Evolutionary conservation across 2,113 vertebrate species (phyloP).

Genomic region (Vireo altiloquus): DNA sequence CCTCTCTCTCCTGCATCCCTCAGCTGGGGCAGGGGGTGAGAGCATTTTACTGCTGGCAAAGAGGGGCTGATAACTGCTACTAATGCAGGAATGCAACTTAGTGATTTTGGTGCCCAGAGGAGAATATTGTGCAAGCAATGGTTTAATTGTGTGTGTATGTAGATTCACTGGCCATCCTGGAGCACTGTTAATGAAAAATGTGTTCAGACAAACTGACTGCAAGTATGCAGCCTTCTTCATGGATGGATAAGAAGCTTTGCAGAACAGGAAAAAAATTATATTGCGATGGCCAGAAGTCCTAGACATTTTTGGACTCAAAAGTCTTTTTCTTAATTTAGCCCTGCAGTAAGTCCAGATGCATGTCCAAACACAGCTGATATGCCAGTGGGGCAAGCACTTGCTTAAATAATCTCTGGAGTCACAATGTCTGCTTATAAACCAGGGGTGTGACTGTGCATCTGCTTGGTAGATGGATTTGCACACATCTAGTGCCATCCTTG

Average conservation of each 20-base stretch:
- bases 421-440: background rate
- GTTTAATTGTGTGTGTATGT: background rate
- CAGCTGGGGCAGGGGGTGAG: accelerated
- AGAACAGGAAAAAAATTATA: background rate
- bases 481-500: background rate
- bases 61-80: background rate
- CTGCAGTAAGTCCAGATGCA: background rate
- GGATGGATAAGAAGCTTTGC: background rate
- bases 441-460: background rate
- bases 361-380: background rate
- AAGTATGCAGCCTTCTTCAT: background rate
- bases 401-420: background rate
- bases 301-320: background rate
- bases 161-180: background rate
- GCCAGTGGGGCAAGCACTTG: background rate
- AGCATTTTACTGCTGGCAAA: background rate
- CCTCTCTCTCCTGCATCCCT: background rate
- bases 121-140: background rate
- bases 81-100: background rate
- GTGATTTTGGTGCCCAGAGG: background rate
- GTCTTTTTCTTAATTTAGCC: background rate
- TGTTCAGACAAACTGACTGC: background rate
- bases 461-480: background rate
- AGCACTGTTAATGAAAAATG: background rate
- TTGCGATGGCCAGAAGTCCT: background rate